Conservation (phyloP, 2,113 vertebrate genomes). For the Acrocephalus kingi region DNA sequence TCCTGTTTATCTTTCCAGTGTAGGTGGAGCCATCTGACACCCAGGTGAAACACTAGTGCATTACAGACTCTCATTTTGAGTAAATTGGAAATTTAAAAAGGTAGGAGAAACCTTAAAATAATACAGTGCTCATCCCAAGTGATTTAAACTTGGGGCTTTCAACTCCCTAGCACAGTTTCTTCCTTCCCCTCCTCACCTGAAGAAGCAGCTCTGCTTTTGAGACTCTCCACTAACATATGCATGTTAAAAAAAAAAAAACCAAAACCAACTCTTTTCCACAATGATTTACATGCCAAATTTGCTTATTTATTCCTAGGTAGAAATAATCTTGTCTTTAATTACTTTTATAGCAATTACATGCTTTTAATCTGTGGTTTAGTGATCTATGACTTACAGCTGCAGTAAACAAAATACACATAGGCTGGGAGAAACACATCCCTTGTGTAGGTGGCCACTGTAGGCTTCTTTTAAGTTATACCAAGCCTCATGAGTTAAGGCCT, state of each 20-base stretch:
- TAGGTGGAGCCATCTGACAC: background rate
- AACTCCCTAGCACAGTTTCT: background rate
- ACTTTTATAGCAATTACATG: constrained; percentile 53
- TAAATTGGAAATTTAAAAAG: background rate
- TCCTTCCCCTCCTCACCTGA: background rate
- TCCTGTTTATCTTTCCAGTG: background rate
- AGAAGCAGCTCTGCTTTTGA: background rate
- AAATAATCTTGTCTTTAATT: constrained; percentile 39
- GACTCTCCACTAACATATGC: background rate
- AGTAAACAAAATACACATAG: constrained; percentile 24
- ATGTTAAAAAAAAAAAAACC: background rate
- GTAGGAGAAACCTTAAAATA: background rate
- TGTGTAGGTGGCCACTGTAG: background rate
- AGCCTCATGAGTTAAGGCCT: background rate
- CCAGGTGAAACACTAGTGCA: background rate
- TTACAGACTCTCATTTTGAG: background rate
- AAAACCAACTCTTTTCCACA: background rate
- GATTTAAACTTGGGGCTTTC: background rate
- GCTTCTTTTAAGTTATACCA: background rate
- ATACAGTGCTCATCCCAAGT: background rate
- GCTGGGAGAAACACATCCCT: background rate
- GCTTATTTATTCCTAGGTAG: background rate
- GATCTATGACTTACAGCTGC: constrained; percentile 49
- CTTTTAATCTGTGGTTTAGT: constrained; percentile 65
- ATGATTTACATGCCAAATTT: background rate